A percentile compares a stretch with the other conserved stretches of the same genome.
These are phyloP conservation scores for Gephyroberyx darwinii DNA, from an alignment of 2,797 vertebrate genomes.

Conservation along the genomic window DNA sequence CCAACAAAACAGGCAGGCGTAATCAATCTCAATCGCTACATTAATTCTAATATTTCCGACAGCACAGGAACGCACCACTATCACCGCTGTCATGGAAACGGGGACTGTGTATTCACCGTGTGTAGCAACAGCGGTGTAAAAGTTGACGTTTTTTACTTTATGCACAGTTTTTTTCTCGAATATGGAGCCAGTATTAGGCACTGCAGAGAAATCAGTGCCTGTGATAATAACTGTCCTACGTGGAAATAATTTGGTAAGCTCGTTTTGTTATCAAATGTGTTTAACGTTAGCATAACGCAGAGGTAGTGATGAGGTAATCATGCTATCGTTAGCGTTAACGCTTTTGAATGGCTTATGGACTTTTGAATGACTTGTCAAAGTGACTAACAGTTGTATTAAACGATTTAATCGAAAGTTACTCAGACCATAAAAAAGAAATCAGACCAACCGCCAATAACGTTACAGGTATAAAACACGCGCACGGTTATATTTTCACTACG, in stretches of 20 bases:
- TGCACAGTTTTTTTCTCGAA: not conserved
- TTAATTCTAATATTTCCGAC: not conserved
- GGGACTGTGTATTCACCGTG: not conserved
- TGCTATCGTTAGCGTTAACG: too few species aligned
- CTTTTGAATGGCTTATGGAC: too few species aligned
- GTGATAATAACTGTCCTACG: constrained; percentile 20
- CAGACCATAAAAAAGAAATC: too few species aligned
- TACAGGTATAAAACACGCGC: too few species aligned
- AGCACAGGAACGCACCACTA: not conserved
- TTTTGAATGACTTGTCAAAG: too few species aligned
- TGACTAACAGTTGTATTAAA: too few species aligned
- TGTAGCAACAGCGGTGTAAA: not conserved
- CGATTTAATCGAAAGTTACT: too few species aligned
- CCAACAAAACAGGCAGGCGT: too few species aligned
- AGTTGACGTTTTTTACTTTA: not conserved
- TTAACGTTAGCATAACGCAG: not conserved
- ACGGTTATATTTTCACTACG: too few species aligned
- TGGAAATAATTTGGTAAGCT: constrained; percentile 27
- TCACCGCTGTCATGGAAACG: not conserved
- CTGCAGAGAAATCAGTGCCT: not conserved
- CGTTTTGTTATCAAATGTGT: too few species aligned
- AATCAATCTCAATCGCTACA: too few species aligned
- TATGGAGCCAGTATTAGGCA: not conserved
- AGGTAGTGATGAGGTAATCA: not conserved
- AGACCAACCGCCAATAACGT: too few species aligned